Base-by-base conservation (phyloP, 2,797 vertebrate genomes). In the Myotis daubentonii region DNA sequence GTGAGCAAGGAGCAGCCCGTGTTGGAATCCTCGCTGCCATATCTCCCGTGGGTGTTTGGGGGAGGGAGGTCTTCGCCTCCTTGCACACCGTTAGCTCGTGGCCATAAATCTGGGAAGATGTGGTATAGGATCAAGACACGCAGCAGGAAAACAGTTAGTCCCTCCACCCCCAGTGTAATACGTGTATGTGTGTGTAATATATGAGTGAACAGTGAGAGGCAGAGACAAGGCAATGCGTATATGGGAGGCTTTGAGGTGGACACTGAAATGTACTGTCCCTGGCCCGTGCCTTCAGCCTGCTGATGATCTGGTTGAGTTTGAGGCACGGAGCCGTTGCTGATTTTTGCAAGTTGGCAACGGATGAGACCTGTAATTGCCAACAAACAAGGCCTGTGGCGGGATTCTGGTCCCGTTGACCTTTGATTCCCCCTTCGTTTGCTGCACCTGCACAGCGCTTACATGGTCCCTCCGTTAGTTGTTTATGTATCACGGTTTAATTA, bases 401-500 rank as follows among this genome's bases (percentile, higher is more conserved):
- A 19, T 16, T 3, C n/a, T 20, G 41, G 41, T 74, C 25, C 47
- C 0, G 0, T 0, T 70, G 33, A 49, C 38, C 49, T 49, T 66
- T 49, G 23, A 11, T 16, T 22, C 16, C 17, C 30, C 20, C 38
- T 23, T 57, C 5, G 5, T 19, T n/a, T 6, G 7, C 15, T 76
- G 41, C 60, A 53, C 22, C 62, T 76, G 62, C 22, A 8, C 33
- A 8, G 36, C 10, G 3, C 19, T 19, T 10, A 4, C 0, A 3
- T 3, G 15, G 6, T 17, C 70, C 28, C 9, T 36, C 25, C 0
- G 6, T 33, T 36, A 4, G 17, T 19, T 28, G 25, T 17, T 72
- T 44, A 6, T 23, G 33, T 6, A 22, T 33, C n/a, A 15, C 25
- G 3, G 22, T 49, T 76, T 38, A 51, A 17, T 51, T 22, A 22